Evolutionary conservation across 2,113 vertebrate species (phyloP).

Genomic region (Perca fluviatilis): DNA sequence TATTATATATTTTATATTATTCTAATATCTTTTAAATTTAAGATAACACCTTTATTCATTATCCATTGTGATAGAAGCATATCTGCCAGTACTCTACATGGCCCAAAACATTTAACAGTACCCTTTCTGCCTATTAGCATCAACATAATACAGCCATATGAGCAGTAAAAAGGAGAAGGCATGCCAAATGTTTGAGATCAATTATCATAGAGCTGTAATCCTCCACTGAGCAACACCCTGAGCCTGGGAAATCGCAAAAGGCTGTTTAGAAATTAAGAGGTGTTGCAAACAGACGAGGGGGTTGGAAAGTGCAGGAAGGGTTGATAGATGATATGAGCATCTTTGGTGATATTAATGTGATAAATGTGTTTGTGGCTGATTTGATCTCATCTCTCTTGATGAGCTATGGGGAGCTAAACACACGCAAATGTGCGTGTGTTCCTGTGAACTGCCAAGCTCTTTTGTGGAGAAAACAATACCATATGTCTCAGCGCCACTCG

Average conservation of each 20-base stretch:
- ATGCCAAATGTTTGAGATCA: conserved; percentile 76
- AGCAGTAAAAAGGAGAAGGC: conserved; percentile 43
- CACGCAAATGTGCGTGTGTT: conserved; percentile 41
- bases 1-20: not conserved
- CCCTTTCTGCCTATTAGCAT: conserved; percentile 52
- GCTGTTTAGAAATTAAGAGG: conserved; percentile 64
- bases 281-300: conserved; percentile 60
- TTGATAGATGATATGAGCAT: conserved; percentile 33
- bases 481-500: conserved; percentile 72
- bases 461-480: conserved; percentile 75
- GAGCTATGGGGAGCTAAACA: conserved; percentile 48
- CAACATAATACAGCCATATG: conserved; percentile 73
- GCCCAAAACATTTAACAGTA: conserved; percentile 44
- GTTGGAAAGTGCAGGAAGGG: conserved; percentile 37
- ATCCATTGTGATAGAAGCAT: conserved; percentile 29
- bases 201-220: conserved; percentile 66
- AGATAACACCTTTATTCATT: not conserved
- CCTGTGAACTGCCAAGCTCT: conserved; percentile 47
- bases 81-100: conserved; percentile 34
- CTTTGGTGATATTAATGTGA: conserved; percentile 65
- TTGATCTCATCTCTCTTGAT: conserved; percentile 53
- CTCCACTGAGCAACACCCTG: conserved; percentile 61
- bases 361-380: conserved; percentile 65
- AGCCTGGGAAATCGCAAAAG: conserved; percentile 62
- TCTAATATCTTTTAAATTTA: not conserved